phyloP scores from a whole-genome alignment of 2,888 invertebrate species.

The Acleris cristana region DNA sequence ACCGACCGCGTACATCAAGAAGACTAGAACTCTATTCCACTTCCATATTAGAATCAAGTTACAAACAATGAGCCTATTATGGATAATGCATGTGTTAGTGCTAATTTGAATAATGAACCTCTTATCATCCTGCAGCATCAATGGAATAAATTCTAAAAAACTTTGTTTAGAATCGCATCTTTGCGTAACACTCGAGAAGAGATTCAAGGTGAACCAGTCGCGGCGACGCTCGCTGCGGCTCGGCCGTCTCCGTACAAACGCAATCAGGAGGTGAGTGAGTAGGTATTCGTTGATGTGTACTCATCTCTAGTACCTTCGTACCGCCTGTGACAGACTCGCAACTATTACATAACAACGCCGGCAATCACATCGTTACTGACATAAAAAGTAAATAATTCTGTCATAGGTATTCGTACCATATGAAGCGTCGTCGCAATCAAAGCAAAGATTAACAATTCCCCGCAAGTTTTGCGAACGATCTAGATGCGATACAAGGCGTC shows the following conservation, averaged over 20 bases:
- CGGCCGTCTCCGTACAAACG: slow-evolving; percentile 29
- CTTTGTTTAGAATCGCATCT: slow-evolving; percentile 51
- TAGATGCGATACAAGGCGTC: slow-evolving; percentile 15
- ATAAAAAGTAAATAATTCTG: slow-evolving; percentile 28
- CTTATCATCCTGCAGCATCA: slow-evolving; percentile 29
- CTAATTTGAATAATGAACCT: slow-evolving; percentile 30
- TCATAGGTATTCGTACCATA: neutral
- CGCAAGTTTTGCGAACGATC: slow-evolving; percentile 11
- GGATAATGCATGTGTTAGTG: slow-evolving; percentile 10
- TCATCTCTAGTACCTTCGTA: slow-evolving; percentile 37
- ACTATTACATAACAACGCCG: slow-evolving; percentile 50
- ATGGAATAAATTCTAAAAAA: slow-evolving; percentile 15
- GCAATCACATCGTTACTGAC: slow-evolving; percentile 47
- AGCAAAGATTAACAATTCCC: slow-evolving; percentile 6
- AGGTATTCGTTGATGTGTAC: slow-evolving; percentile 23
- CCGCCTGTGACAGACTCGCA: slow-evolving; percentile 46
- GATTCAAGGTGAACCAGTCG: slow-evolving; percentile 77
- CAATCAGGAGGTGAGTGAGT: slow-evolving; percentile 12
- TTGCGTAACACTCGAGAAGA: slow-evolving; percentile 63
- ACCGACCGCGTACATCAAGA: slow-evolving; percentile 1
- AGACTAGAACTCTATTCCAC: neutral
- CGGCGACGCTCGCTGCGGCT: slow-evolving; percentile 38
- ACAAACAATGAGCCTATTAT: slow-evolving; percentile 28
- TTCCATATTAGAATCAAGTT: no score
- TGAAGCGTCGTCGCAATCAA: slow-evolving; percentile 14